Base-by-base conservation (phyloP, 2,113 vertebrate genomes). In the Egretta garzetta region DNA sequence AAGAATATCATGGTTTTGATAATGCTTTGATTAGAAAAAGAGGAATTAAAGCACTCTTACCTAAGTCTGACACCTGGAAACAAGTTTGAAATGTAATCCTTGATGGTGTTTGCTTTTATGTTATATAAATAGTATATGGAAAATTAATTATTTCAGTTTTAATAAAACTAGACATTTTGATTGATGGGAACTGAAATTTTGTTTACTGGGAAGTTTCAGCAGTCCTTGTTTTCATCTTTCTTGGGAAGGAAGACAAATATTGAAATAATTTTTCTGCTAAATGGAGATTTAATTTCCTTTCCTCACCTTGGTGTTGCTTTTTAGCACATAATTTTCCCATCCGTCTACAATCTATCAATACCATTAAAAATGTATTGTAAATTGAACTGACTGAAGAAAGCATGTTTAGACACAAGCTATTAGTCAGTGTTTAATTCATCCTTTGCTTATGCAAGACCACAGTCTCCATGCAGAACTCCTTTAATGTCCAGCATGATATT, bases 281-380 rank as follows among this genome's bases (percentile, higher is more conserved):
- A 62, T 85, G 53, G 49, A 62, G 59, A 73, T 95, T 80, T 85
- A 87, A 85, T 95, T 95, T 95, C 77, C 53, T 96, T 76, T 89
- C 73, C 45, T 94, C 70, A 95, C 53, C 62, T 88, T 22, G 0
- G 39, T 76, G 93, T 89, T 96, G 32, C 53, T 68, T 96, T 88
- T 95, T 94, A 93, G 81, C 73, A 87, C 60, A 23, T 87, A 56
- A n/a, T 77, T 95, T 92, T 56, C 24, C 33, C 33, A 86, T 89
- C 33, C 14, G 0, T 92, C 49, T 81, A 72, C 64, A 85, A 8
- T 49, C 22, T 74, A 59, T 88, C 92, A 75, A 87, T 92, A 45
- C 39, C 26, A 60, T 93, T 67, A 79, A 86, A 97, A 94, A 91
- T 71, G 27, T 76, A 28, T 63, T 79, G 35, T 68, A 96, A 85